Conservation (phyloP, 2,888 invertebrate genomes). For the Stomorhina lunata region DNA sequence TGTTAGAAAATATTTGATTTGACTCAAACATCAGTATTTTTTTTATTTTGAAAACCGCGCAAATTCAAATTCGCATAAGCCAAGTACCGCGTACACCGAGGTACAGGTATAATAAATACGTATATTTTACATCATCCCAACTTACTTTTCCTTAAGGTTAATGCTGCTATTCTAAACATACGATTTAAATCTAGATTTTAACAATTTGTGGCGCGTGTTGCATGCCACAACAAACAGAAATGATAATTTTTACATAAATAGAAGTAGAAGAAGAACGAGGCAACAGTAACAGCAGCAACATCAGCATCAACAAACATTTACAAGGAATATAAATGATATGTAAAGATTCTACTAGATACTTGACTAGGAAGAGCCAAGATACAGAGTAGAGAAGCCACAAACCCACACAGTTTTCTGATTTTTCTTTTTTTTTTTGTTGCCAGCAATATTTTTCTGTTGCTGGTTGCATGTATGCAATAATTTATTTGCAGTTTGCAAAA, state of each 20-base stretch:
- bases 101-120: no score
- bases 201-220: slow-evolving; percentile 78
- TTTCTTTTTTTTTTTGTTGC: not conserved
- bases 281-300: slow-evolving; percentile 13
- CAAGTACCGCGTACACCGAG: no score
- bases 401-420: slow-evolving; percentile 44
- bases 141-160: slow-evolving; percentile 19
- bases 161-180: slow-evolving; percentile 41
- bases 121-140: not conserved
- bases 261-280: slow-evolving; percentile 39
- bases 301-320: slow-evolving; percentile 37
- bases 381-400: slow-evolving; percentile 34
- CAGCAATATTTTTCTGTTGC: slow-evolving; percentile 33
- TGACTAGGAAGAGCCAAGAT: no score
- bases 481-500: slow-evolving; percentile 52
- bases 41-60: no score
- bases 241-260: slow-evolving; percentile 53
- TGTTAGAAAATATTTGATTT: no score
- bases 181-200: slow-evolving; percentile 64
- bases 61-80: no score
- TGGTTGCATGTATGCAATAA: slow-evolving; percentile 51
- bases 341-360: slow-evolving; percentile 58
- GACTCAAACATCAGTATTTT: no score
- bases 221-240: slow-evolving; percentile 72
- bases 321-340: slow-evolving; percentile 62